phyloP scores from a whole-genome alignment of 1,140 invertebrate genomes.

The Harpegnathos saltator region DNA sequence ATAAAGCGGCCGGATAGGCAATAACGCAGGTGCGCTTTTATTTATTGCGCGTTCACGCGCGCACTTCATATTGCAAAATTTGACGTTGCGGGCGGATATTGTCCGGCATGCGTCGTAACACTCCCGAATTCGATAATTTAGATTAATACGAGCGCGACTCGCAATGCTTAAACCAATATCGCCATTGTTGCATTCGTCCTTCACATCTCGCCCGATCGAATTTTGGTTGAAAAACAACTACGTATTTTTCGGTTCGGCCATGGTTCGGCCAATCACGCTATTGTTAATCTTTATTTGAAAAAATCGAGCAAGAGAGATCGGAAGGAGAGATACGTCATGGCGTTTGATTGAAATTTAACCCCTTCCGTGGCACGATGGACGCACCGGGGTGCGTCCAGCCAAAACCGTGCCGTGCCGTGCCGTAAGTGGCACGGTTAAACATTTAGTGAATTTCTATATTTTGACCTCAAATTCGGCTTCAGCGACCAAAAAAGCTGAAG shows the following conservation, averaged over 20 bases:
- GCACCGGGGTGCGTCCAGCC: too few species aligned
- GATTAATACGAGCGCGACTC: constrained; percentile 8
- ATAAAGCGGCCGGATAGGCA: constrained; percentile 39
- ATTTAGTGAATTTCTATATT: too few species aligned
- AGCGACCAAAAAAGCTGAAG: too few species aligned
- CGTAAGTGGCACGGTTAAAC: too few species aligned
- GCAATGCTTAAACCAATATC: constrained; percentile 5
- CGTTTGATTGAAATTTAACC: too few species aligned
- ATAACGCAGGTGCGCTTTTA: constrained; percentile 37
- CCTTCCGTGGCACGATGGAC: too few species aligned
- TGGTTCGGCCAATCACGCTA: background rate
- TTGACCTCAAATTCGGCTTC: too few species aligned
- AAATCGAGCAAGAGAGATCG: background rate
- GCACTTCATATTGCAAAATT: constrained; percentile 3
- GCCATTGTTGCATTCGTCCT: background rate
- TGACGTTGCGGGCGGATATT: constrained; percentile 9
- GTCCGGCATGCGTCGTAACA: background rate
- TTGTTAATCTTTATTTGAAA: background rate
- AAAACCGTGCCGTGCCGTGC: too few species aligned
- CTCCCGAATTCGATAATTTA: constrained; percentile 28
- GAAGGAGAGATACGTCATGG: too few species aligned
- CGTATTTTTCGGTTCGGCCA: background rate
- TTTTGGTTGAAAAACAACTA: background rate
- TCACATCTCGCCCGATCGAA: background rate
- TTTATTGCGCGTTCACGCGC: constrained; percentile 22